Evolutionary conservation across 2,888 invertebrate species (phyloP).

Genomic region (Orthonychiurus folsomi): DNA sequence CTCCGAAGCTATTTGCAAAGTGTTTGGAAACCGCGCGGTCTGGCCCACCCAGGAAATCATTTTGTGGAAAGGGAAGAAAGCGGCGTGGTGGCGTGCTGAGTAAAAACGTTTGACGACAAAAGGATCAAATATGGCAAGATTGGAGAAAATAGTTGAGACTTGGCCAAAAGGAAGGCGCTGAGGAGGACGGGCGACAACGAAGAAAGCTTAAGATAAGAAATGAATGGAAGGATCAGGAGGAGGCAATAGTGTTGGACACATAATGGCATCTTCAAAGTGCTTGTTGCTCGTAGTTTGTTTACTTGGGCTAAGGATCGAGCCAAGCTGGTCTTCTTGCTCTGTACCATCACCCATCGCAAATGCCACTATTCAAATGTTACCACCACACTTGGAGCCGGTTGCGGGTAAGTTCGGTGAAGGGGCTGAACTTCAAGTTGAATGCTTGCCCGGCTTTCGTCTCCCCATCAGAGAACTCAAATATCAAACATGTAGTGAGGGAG

Average conservation of each 20-base stretch:
- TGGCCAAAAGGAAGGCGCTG: neutral
- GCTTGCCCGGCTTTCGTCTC: constrained; percentile 8
- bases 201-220: neutral
- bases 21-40: neutral
- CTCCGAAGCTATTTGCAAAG: neutral
- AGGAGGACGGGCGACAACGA: too few species aligned
- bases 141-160: neutral
- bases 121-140: neutral
- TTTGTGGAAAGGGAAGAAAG: neutral
- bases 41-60: neutral
- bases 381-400: neutral
- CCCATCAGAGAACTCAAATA: neutral
- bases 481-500: constrained; percentile 8
- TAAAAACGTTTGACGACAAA: neutral
- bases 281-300: neutral
- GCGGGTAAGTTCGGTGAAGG: neutral
- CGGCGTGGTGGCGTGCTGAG: neutral
- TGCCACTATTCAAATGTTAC: constrained; percentile 7
- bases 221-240: neutral
- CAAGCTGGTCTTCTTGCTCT: constrained; percentile 10
- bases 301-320: constrained; percentile 6
- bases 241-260: neutral
- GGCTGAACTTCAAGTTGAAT: neutral
- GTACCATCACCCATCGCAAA: neutral
- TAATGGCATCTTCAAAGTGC: constrained; percentile 3